Base-by-base conservation (phyloP, 2,797 vertebrate genomes). In the Phrynocephalus forsythii region DNA sequence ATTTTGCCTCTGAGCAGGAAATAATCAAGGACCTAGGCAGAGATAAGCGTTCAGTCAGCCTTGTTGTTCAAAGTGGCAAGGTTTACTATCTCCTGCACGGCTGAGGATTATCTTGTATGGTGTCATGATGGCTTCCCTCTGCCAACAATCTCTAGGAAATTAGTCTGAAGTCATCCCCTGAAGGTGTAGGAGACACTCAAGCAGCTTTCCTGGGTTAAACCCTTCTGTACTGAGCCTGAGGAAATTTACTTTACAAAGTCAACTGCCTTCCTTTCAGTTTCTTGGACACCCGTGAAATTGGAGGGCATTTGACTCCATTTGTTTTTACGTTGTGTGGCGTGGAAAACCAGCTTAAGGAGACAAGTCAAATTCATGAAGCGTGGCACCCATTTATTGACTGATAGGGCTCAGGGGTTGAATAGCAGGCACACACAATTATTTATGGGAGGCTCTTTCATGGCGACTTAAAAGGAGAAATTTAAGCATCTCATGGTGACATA, bases 201-300 rank as follows among this genome's bases (percentile, higher is more conserved):
- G 33, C n/a, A 30, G 72, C 48, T 87, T 69, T 33, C 16, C 48
- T 48, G 22, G 9, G 56, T 5, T 67, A 83, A 71, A 76, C 82
- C 82, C 80, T 69, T 69, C 81, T 56, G 38, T 38, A 26, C 33
- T 28, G 38, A 13, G 48, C 71, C 18, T 13, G 76, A 52, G 73
- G 66, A 68, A 60, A 60, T 8, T 15, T 33, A 38, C 79, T 33
- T 44, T 33, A 44, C 73, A 48, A 48, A 33, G 8, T 38, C 18
- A 28, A 30, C n/a, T 22, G 5, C 73, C 91, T 91, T 91, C 91
- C 77, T 50, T 88, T 89, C 86, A 6, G 50, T 72, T 38, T 50
- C 84, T 38, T 78, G 44, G 33, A 5, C 1, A 50, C 48, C 16
- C n/a, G 5, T 72, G 82, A 83, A 67, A 48, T 77, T 60, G 67